A percentile compares a stretch with the other conserved stretches of the same genome.
Conservation (phyloP, 2,797 vertebrate genomes). For the Ctenosaura bakeri region DNA sequence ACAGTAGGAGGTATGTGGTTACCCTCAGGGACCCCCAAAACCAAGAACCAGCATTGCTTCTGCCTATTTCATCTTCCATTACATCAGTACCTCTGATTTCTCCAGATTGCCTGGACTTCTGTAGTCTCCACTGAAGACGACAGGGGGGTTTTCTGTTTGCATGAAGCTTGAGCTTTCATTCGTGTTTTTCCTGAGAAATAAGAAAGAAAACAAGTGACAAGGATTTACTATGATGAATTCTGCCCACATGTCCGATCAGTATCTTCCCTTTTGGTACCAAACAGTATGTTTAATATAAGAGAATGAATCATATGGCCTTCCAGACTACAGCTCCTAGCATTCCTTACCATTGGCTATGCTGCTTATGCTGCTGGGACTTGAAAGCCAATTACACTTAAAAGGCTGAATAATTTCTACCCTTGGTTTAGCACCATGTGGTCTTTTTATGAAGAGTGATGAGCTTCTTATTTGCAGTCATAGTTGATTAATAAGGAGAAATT, state of each 20-base stretch:
- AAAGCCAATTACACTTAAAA: no score
- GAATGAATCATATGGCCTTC: no score
- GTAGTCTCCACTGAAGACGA: constrained; percentile 88
- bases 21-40: not conserved
- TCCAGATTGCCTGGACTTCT: constrained; percentile 74
- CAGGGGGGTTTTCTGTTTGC: constrained; percentile 88
- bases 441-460: not conserved
- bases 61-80: not conserved
- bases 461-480: not conserved
- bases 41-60: not conserved
- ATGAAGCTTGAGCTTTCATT: constrained; percentile 91
- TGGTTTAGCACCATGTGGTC: no score
- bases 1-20: not conserved
- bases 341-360: no score
- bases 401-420: no score
- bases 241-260: not conserved
- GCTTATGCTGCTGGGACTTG: no score
- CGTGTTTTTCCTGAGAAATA: constrained; percentile 89
- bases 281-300: not conserved
- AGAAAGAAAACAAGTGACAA: constrained; percentile 62
- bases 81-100: constrained; percentile 75
- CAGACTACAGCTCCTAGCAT: no score
- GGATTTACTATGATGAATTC: not conserved
- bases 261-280: not conserved
- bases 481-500: not conserved